These are phyloP conservation scores for Neopipo cinnamomea DNA, from an alignment of 2,113 vertebrate genomes.

Conservation along the genomic window DNA sequence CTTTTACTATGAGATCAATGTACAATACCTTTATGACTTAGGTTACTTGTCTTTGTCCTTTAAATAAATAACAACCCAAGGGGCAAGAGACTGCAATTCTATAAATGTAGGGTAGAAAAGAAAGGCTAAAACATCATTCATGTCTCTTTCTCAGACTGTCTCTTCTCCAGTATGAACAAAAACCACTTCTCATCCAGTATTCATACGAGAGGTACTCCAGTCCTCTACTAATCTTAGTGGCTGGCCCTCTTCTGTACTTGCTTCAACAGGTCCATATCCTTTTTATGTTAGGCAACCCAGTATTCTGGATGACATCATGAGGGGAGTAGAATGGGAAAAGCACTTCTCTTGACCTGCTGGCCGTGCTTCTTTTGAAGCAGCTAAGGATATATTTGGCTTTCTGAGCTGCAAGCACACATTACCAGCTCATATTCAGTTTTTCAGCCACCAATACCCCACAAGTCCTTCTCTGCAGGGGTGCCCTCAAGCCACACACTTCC, in stretches of 20 bases:
- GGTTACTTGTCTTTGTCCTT: background rate
- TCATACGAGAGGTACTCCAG: background rate
- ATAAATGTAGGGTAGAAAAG: background rate
- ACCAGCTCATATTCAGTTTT: background rate
- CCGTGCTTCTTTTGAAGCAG: background rate
- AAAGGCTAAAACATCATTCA: background rate
- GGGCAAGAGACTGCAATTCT: background rate
- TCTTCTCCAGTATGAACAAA: background rate
- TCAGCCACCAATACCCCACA: background rate
- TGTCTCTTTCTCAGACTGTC: background rate
- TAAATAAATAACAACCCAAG: background rate
- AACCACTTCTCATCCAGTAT: background rate
- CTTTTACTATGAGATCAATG: background rate
- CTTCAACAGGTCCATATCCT: background rate
- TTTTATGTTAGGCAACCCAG: background rate
- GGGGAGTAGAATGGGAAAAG: background rate
- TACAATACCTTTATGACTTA: background rate
- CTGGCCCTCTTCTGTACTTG: background rate
- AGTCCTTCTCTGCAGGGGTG: background rate
- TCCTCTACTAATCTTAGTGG: background rate
- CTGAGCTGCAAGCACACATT: background rate
- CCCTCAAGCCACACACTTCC: background rate
- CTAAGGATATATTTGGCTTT: background rate
- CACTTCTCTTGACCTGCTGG: fast-evolving
- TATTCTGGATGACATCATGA: background rate